Base-by-base conservation (phyloP, 1,140 invertebrate species). In the Orius insidiosus region DNA sequence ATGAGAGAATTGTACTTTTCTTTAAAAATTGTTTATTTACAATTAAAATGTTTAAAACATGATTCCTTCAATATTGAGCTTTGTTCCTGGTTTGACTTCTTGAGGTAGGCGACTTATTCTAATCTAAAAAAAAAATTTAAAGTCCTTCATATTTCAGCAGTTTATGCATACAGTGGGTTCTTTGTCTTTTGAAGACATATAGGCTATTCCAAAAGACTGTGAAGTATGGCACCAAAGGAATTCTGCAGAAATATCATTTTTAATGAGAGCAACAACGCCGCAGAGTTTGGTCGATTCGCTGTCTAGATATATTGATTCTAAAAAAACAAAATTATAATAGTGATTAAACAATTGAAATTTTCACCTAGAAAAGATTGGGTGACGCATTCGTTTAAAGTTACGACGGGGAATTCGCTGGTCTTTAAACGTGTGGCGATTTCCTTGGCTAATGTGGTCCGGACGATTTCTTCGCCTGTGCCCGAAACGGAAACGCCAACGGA, bases 401-500 rank as follows among this genome's bases (percentile, higher is more conserved):
- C 67, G 11, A 72, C 71, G n/a, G 77, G 73, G 55, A 74, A 79
- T 35, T 65, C 59, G 46, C 67, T 60, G 2, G 60, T 60, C 43
- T 71, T 61, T 38, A 88, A 60, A 54, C 73, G 73, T 44, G 76
- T 70, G 44, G 77, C 82, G 51, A 81, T 74, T 60, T 84, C 79
- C 58, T 76, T 76, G 11, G 88, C 87, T 47, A 94, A 66, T 45
- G 80, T 71, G n/a, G 87, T 93, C 56, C 77, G 71, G 53, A 92
- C 80, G 8, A 95, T 61, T 63, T 92, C 80, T 68, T 95, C 89
- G 3, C 90, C 90, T 69, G 82, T 84, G 46, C 90, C 90, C 38
- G 84, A 85, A 6, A 86, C 89, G 53, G 79, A 80, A 16, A 82
- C 68, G 31, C 81, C 87, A 35, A 90, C 66, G 1, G 76, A 77